phyloP scores from a whole-genome alignment of 2,797 vertebrate genomes.

The Jordanella pulchra region DNA sequence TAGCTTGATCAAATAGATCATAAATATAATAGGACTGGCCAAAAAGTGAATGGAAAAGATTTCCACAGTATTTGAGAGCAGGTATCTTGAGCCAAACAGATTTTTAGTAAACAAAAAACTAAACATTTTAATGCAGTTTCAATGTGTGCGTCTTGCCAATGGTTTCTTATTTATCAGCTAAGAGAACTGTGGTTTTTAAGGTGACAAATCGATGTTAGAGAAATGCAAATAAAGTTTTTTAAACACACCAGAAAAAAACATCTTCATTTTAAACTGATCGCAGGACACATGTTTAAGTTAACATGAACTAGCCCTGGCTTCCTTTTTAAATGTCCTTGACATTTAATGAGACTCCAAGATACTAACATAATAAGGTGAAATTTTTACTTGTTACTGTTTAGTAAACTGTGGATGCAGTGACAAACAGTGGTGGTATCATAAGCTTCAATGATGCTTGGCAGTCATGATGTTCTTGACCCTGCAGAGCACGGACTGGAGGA shows the following conservation, averaged over 20 bases:
- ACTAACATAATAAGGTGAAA: neutral
- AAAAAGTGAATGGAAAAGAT: conserved; percentile 4
- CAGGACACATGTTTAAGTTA: no score
- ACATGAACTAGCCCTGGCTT: neutral
- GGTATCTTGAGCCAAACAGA: neutral
- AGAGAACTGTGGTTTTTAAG: neutral
- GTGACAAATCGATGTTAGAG: neutral
- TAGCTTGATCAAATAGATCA: neutral
- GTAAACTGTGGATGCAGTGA: no score
- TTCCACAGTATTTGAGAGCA: neutral
- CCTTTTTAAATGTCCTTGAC: neutral
- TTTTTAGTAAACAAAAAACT: neutral
- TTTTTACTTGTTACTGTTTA: no score
- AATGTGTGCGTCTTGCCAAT: neutral
- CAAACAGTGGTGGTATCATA: no score
- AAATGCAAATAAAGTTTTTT: neutral
- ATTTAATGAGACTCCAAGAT: neutral
- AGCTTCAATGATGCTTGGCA: no score
- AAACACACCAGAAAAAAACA: neutral
- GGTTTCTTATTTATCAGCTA: neutral
- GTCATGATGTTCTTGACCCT: no score
- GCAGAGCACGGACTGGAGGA: no score
- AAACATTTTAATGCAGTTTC: neutral
- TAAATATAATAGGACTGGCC: neutral
- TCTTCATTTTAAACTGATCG: neutral